Base-by-base conservation (phyloP, 2,888 invertebrate species). In the Polia nebulosa region DNA sequence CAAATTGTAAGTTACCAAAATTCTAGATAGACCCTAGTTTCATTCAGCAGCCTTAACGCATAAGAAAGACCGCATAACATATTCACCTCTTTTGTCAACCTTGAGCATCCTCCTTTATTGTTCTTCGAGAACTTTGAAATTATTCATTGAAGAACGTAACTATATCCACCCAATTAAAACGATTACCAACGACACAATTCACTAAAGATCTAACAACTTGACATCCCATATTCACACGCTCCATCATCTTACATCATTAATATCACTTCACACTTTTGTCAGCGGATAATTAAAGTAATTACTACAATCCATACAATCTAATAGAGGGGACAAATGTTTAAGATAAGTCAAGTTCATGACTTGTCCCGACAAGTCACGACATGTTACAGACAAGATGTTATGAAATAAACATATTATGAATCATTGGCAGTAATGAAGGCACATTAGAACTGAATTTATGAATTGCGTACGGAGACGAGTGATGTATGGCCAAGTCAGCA, bases 301-400 rank as follows among this genome's bases (percentile, higher is more conserved):
- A 91, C 80, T 89, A 85, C 77, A 88, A 89, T 87, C 87, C 89
- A 91, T 90, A 90, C 90, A 89, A 82, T 91, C 89, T 88, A 88
- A 88, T 89, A 85, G 84, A 86, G 81, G 80, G 83, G 86, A 88
- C 92, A 91, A 93, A 93, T 90, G 90, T 85, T 83, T 77, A 79
- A 86, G 89, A 91, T 92, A 89, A 91, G 90, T 93, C 93, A 94
- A 93, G 94, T 94, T 93, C 94, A 90, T 83, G 91, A 92, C 92
- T 89, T 77, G 93, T 86, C 86, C 84, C 82, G 90, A 94, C 95
- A 87, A 89, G 95, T 95, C 95, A 92, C 91, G 94, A 94, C 95
- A 90, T 90, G 95, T 92, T 25, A 77, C 79, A 83, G 84, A 85
- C 86, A 86, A 88, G 86, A 89, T 89, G 91, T 92, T 90, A 90